A percentile compares a stretch with the other conserved stretches of the same genome.
Evolutionary conservation across 2,797 vertebrate species (phyloP).

Genomic region (Galagoides demidoff): DNA sequence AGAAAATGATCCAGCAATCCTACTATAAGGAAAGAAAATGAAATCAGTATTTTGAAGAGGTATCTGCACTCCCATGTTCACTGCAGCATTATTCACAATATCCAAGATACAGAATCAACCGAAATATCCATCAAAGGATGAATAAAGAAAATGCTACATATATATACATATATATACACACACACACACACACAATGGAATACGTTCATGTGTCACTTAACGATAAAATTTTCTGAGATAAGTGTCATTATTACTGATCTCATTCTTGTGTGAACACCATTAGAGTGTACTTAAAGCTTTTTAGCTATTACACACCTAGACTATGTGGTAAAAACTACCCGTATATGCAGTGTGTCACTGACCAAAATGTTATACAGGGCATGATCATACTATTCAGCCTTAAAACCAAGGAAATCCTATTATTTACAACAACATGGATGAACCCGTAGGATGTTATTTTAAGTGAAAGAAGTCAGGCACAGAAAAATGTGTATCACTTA

Average conservation of each 20-base stretch:
- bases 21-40: background rate
- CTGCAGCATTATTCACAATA: background rate
- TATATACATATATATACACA: background rate
- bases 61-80: background rate
- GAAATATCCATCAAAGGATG: background rate
- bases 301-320: background rate
- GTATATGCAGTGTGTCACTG: background rate
- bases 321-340: background rate
- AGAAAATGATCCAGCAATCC: background rate
- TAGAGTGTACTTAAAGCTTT: background rate
- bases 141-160: background rate
- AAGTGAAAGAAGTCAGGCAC: background rate
- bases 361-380: background rate
- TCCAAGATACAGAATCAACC: background rate
- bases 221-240: background rate
- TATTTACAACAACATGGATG: background rate
- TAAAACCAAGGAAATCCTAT: background rate
- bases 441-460: background rate
- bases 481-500: background rate
- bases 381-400: background rate
- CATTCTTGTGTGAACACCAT: background rate
- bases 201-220: background rate
- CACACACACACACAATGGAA: background rate
- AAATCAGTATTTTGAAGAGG: background rate
- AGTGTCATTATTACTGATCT: background rate